These are phyloP conservation scores for Bufotes viridis DNA, from an alignment of 2,797 vertebrate species.

Conservation along the genomic window DNA sequence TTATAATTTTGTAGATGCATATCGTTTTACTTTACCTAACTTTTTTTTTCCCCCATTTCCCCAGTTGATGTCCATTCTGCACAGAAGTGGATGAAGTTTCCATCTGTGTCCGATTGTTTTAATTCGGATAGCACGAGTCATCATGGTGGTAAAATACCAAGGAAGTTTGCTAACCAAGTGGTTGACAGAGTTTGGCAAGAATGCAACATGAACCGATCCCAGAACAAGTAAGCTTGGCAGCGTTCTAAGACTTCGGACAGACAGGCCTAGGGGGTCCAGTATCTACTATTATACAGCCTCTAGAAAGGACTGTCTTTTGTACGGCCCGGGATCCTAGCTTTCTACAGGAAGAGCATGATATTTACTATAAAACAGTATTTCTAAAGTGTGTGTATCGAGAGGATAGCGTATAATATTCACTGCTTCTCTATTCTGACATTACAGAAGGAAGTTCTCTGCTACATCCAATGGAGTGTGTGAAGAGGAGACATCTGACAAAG, in stretches of 20 bases:
- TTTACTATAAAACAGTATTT: too few relatives aligned
- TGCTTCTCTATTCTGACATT: slow-evolving; percentile 19
- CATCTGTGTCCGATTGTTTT: slow-evolving; percentile 86
- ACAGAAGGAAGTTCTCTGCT: slow-evolving; percentile 90
- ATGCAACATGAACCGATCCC: slow-evolving; percentile 96
- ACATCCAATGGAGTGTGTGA: slow-evolving; percentile 88
- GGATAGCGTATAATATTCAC: neutral
- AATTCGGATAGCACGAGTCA: slow-evolving; percentile 90
- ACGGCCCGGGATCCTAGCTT: too few relatives aligned
- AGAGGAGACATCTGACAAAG: slow-evolving; percentile 84
- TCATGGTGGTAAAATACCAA: slow-evolving; percentile 94
- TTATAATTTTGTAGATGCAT: too few relatives aligned
- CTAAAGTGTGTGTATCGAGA: neutral
- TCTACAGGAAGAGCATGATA: too few relatives aligned
- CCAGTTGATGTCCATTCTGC: slow-evolving; percentile 92
- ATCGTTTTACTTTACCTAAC: neutral
- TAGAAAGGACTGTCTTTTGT: too few relatives aligned
- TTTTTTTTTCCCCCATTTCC: slow-evolving; percentile 43
- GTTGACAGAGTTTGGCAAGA: slow-evolving; percentile 98
- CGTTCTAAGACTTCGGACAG: too few relatives aligned
- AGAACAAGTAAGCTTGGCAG: slow-evolving; percentile 89
- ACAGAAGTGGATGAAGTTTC: slow-evolving; percentile 94
- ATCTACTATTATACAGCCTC: too few relatives aligned
- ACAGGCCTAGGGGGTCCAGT: too few relatives aligned
- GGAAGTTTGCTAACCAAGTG: slow-evolving; percentile 89